phyloP scores from a whole-genome alignment of 2,113 vertebrate species.

The Heterochromis multidens region DNA sequence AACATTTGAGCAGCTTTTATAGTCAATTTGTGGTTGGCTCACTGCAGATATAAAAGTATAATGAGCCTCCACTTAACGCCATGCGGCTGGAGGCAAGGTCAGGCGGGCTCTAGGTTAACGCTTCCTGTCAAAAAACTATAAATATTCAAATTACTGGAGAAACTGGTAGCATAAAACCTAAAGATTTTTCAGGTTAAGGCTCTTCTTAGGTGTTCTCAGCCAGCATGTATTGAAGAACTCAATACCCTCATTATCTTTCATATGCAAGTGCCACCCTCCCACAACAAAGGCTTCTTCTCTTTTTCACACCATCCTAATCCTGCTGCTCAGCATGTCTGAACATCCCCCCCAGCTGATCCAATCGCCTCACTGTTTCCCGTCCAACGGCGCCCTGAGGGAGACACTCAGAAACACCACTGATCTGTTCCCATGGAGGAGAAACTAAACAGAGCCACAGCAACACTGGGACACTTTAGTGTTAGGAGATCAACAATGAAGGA shows the following conservation, averaged over 20 bases:
- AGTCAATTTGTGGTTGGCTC: not conserved
- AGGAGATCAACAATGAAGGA: not conserved
- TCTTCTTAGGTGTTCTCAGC: not conserved
- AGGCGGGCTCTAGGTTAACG: not conserved
- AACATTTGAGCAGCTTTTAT: not conserved
- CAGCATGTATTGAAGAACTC: not conserved
- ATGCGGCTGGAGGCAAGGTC: not conserved
- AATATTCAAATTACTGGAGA: not conserved
- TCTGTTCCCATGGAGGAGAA: conserved; percentile 8
- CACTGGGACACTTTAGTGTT: not conserved
- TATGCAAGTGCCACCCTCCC: not conserved
- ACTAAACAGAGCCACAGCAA: not conserved
- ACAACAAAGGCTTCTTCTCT: not conserved
- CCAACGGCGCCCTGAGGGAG: not conserved
- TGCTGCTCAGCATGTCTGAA: not conserved
- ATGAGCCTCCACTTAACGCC: not conserved
- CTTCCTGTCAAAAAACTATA: not conserved
- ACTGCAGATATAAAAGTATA: not conserved
- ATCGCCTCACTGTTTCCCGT: not conserved
- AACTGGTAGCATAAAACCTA: not conserved
- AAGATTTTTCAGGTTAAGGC: not conserved
- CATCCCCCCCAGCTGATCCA: not conserved
- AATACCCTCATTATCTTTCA: not conserved
- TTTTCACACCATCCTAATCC: not conserved
- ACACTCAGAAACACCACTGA: conserved; percentile 18